These are phyloP conservation scores for Pristionchus japonicus DNA, from an alignment of 2,888 invertebrate species.

Conservation along the genomic window DNA sequence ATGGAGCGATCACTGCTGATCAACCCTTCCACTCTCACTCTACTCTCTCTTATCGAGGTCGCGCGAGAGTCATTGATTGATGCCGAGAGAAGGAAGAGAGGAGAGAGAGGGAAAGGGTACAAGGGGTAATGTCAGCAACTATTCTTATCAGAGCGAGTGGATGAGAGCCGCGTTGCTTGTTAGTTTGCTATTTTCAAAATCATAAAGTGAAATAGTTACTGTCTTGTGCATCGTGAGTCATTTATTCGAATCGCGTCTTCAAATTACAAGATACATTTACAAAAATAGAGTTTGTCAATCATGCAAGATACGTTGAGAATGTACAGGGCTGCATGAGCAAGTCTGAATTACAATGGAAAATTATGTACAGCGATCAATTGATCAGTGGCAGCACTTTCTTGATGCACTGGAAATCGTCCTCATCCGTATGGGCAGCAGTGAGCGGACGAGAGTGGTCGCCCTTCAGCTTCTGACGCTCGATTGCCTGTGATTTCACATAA, in stretches of 20 bases:
- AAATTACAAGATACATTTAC: too few species aligned
- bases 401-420: not conserved
- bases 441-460: constrained; percentile 26
- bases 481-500: constrained; percentile 29
- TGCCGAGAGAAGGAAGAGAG: not conserved
- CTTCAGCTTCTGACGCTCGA: constrained; percentile 33
- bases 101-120: not conserved
- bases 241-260: too few species aligned
- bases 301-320: too few species aligned
- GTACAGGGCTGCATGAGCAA: too few species aligned
- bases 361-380: not conserved
- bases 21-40: not conserved
- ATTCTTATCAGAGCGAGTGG: not conserved
- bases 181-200: too few species aligned
- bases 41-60: not conserved
- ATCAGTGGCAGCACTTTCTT: not conserved
- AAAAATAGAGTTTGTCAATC: too few species aligned
- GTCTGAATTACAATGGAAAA: too few species aligned
- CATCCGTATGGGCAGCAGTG: not conserved
- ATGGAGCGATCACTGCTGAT: not conserved
- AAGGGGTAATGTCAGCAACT: not conserved
- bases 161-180: not conserved
- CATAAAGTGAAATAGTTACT: too few species aligned
- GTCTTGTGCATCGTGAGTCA: too few species aligned
- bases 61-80: not conserved